Evolutionary conservation across 1,140 invertebrate genomes (phyloP).

Genomic region (Cotesia vestalis): DNA sequence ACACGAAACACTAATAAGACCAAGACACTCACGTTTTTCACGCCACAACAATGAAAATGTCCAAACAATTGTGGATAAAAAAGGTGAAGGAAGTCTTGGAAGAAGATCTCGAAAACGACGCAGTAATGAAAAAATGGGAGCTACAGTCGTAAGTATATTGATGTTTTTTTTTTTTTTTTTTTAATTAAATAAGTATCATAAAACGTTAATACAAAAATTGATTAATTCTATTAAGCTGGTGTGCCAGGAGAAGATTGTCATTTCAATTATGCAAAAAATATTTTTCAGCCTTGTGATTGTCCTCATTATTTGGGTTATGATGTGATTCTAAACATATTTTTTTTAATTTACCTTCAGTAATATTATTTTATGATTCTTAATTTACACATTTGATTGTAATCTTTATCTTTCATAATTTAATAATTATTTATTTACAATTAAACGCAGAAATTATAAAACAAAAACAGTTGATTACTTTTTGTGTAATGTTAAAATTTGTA

Average conservation of each 20-base stretch:
- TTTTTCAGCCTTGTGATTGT: conserved; percentile 50
- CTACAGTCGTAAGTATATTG: conserved; percentile 65
- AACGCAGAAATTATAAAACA: background rate
- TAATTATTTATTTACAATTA: background rate
- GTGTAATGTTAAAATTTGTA: conserved; percentile 28
- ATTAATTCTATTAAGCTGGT: conserved; percentile 47
- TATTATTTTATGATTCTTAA: conserved; percentile 17
- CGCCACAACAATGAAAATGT: conserved; percentile 56
- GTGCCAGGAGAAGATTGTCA: conserved; percentile 50
- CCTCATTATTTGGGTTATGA: conserved; percentile 50
- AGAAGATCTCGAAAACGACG: conserved; percentile 66
- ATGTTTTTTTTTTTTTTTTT: conserved; percentile 19
- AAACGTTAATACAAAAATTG: conserved; percentile 10
- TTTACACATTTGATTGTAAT: conserved; percentile 13
- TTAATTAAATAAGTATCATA: conserved; percentile 14
- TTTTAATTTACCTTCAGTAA: background rate
- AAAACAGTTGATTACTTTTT: conserved; percentile 9
- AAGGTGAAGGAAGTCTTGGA: conserved; percentile 48
- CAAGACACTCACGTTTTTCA: conserved; percentile 51
- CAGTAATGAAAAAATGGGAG: conserved; percentile 67
- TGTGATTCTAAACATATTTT: conserved; percentile 9
- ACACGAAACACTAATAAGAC: conserved; percentile 48
- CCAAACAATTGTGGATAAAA: conserved; percentile 53
- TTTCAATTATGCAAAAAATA: conserved; percentile 53
- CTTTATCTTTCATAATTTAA: background rate